Conservation (phyloP, 2,888 invertebrate genomes). For the Priocnemis perturbator region DNA sequence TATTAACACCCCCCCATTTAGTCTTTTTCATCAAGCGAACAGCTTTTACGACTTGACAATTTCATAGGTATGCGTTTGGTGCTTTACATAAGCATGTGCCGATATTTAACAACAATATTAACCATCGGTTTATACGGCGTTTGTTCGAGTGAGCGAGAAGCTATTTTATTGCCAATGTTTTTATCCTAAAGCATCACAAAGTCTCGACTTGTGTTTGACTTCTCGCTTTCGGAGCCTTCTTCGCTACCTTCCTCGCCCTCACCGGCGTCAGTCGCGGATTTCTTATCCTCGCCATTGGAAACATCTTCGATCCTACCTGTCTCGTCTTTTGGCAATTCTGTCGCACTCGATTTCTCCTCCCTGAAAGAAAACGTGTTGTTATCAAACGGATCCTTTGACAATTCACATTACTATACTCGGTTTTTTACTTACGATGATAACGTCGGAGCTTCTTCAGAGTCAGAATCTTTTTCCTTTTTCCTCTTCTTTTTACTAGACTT, state of each 20-base stretch:
- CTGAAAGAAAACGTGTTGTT: constrained; percentile 28
- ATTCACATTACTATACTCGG: not conserved
- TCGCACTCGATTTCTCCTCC: constrained; percentile 48
- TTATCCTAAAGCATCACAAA: constrained; percentile 88
- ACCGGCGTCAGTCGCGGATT: constrained; percentile 44
- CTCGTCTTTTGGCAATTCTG: constrained; percentile 42
- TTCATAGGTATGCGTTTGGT: constrained; percentile 31
- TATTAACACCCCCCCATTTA: constrained; percentile 4
- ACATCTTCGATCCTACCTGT: constrained; percentile 45
- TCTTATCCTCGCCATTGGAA: constrained; percentile 48
- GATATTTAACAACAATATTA: constrained; percentile 41
- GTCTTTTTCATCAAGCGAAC: constrained; percentile 19
- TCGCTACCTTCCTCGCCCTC: constrained; percentile 68
- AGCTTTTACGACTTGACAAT: constrained; percentile 10
- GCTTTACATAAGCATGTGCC: constrained; percentile 28
- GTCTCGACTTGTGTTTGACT: constrained; percentile 89
- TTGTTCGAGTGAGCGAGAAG: constrained; percentile 37
- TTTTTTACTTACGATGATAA: constrained; percentile 33
- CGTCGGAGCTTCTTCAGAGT: constrained; percentile 79
- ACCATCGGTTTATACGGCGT: constrained; percentile 37
- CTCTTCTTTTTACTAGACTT: constrained; percentile 81
- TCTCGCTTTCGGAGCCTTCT: constrained; percentile 85
- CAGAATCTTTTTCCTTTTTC: constrained; percentile 89
- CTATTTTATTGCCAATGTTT: constrained; percentile 38
- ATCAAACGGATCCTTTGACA: not conserved